Conservation (phyloP, 2,888 invertebrate genomes). For the Drosophila birchii region DNA sequence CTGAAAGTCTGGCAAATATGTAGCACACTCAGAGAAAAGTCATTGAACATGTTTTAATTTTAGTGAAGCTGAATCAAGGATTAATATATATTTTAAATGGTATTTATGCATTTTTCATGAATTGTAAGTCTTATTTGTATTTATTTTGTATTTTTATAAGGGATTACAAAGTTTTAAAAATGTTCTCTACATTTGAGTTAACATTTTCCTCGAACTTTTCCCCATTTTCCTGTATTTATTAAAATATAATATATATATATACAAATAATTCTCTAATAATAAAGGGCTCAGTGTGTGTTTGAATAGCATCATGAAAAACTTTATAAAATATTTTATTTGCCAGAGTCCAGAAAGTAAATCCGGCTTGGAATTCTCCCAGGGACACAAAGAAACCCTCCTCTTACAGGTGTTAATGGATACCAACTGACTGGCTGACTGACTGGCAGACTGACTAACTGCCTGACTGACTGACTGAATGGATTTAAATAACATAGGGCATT, state of each 20-base stretch:
- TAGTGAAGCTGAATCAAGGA: background rate
- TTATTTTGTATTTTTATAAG: no score
- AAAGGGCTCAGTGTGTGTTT: background rate
- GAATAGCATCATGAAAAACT: background rate
- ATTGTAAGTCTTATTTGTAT: no score
- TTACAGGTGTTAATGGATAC: constrained; percentile 1
- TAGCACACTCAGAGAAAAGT: constrained; percentile 5
- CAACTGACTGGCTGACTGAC: background rate
- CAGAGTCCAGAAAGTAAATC: background rate
- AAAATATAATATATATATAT: background rate
- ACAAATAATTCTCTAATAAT: background rate
- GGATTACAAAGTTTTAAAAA: no score
- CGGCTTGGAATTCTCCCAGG: background rate
- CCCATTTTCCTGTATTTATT: background rate
- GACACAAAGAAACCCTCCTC: background rate
- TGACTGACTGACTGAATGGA: background rate
- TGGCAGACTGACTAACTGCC: background rate
- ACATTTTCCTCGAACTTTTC: background rate
- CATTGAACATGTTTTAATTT: background rate
- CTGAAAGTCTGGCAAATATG: background rate
- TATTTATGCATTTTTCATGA: no score
- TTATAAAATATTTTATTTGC: constrained; percentile 1
- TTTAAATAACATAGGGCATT: constrained; percentile 30
- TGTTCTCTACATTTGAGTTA: no score
- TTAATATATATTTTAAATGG: background rate